Conservation (phyloP, 64 coral and sea anemone species). For the Astreopora myriophthalma region DNA sequence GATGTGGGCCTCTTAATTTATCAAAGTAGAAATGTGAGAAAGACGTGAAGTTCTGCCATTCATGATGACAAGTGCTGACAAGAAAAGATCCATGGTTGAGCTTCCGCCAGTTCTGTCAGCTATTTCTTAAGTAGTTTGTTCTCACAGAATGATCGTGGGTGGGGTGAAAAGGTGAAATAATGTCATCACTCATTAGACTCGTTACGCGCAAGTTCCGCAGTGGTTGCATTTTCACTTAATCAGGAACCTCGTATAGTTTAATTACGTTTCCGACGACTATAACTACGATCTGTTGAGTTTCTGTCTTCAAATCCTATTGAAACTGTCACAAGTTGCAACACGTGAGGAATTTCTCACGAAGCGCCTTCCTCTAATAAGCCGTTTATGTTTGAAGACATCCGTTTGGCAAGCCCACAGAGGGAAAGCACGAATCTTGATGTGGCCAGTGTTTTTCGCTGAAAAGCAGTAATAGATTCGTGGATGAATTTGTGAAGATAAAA, state of each 20-base stretch:
- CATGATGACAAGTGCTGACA: too few relatives aligned
- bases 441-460: not conserved
- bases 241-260: not conserved
- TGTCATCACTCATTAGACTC: not conserved
- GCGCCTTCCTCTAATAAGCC: not conserved
- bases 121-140: not conserved
- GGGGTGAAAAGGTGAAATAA: not conserved
- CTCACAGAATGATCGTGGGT: not conserved
- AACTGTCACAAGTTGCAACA: not conserved
- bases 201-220: not conserved
- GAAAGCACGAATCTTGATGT: not conserved
- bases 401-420: not conserved
- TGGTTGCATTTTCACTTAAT: not conserved
- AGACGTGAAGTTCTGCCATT: too few relatives aligned
- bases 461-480: not conserved
- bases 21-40: too few relatives aligned
- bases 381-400: not conserved
- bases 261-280: not conserved
- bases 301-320: not conserved
- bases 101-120: not conserved
- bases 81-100: too few relatives aligned
- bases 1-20: too few relatives aligned
- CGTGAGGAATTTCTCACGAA: not conserved
- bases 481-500: not conserved
- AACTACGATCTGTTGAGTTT: not conserved